phyloP scores from a whole-genome alignment of 2,797 vertebrate genomes.

The Capromys pilorides region DNA sequence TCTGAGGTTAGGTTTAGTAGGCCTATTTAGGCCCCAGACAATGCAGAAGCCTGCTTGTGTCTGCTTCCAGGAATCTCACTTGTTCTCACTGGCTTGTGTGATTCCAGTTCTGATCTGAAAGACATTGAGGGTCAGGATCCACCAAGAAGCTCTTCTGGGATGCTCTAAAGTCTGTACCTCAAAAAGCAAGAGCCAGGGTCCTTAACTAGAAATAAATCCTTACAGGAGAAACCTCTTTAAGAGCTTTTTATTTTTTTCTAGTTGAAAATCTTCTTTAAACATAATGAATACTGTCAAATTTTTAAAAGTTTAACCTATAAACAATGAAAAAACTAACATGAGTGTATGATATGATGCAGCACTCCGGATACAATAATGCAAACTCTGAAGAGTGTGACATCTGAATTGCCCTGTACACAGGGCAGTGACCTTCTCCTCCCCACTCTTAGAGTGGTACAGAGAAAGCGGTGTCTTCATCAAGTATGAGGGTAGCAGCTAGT shows the following conservation, averaged over 20 bases:
- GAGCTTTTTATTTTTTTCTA: conserved; percentile 42
- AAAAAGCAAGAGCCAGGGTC: background rate
- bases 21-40: background rate
- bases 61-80: background rate
- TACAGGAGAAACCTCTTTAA: background rate
- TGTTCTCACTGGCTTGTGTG: conserved; percentile 7
- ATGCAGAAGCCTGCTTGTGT: conserved; percentile 30
- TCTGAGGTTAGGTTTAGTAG: background rate
- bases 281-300: background rate
- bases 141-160: background rate
- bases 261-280: conserved; percentile 41
- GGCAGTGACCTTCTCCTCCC: background rate
- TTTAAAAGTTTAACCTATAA: conserved; percentile 12
- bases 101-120: conserved; percentile 42
- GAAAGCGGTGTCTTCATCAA: background rate
- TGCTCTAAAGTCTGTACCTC: conserved; percentile 21
- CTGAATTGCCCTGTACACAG: background rate
- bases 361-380: background rate
- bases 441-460: no score
- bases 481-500: no score
- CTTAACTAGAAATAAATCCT: conserved; percentile 27
- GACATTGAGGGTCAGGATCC: background rate
- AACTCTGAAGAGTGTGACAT: background rate
- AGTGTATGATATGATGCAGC: background rate
- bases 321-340: conserved; percentile 27